phyloP scores from a whole-genome alignment of 2,113 vertebrate genomes.

The Amazona guildingii region DNA sequence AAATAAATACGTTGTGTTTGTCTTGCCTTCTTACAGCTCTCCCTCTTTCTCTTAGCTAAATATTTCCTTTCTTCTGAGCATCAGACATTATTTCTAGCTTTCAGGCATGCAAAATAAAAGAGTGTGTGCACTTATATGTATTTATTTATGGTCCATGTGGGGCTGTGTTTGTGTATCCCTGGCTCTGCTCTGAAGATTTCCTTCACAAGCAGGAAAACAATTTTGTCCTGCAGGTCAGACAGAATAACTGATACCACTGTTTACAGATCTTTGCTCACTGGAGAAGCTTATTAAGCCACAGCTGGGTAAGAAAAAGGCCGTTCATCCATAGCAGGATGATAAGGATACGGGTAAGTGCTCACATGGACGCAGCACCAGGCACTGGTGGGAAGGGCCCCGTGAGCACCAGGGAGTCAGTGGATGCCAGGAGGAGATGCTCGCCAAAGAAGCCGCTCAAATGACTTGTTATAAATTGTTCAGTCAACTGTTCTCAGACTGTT shows the following conservation, averaged over 20 bases:
- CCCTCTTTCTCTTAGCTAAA: conserved; percentile 37
- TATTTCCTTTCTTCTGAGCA: conserved; percentile 58
- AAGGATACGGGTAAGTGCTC: not conserved
- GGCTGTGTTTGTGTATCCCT: conserved; percentile 14
- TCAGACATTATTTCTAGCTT: conserved; percentile 26
- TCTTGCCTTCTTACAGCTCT: conserved; percentile 1
- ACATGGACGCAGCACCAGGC: accelerated
- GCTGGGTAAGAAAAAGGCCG: not conserved
- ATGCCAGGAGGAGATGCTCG: not conserved
- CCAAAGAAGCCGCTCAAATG: not conserved
- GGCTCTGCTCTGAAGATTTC: conserved; percentile 31
- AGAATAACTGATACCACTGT: conserved; percentile 14
- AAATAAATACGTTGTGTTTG: conserved; percentile 48
- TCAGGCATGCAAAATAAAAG: conserved; percentile 12
- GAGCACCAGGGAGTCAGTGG: not conserved
- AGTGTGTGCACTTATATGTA: not conserved
- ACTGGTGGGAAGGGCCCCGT: accelerated
- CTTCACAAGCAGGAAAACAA: not conserved
- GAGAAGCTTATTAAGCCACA: not conserved
- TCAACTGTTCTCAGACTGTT: not conserved
- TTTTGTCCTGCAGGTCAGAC: conserved; percentile 29
- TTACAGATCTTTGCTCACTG: not conserved
- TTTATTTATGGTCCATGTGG: conserved; percentile 31
- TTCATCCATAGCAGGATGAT: not conserved
- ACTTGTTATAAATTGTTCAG: not conserved